A percentile compares a stretch with the other conserved stretches of the same genome.
Evolutionary conservation across 2,888 invertebrate genomes (phyloP).

Genomic region (Endomychus coccineus): DNA sequence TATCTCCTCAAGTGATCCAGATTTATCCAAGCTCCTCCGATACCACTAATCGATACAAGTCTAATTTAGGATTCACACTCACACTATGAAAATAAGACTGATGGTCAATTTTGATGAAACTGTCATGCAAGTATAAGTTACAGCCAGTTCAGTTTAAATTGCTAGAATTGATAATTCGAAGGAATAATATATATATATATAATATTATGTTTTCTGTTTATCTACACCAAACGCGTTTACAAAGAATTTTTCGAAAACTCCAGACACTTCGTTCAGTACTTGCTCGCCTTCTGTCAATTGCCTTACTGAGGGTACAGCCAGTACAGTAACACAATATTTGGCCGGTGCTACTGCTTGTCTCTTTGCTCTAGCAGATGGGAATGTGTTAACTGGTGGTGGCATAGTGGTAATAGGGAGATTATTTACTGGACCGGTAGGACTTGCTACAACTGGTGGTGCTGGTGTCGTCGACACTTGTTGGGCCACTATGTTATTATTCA

Average conservation of each 20-base stretch:
- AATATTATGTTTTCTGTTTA: no score
- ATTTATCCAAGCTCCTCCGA: no score
- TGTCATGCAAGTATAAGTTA: no score
- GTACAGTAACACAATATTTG: constrained; percentile 33
- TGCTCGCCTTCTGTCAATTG: constrained; percentile 29
- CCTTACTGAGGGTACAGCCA: constrained; percentile 32
- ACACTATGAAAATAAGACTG: no score
- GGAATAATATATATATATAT: no score
- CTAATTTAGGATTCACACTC: no score
- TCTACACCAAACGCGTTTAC: constrained; percentile 8
- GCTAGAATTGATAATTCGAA: no score
- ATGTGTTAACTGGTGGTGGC: constrained; percentile 5
- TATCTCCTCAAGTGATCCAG: no score
- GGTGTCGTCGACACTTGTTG: constrained; percentile 6
- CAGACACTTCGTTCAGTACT: constrained; percentile 20
- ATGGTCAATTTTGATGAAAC: no score
- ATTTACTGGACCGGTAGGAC: constrained; percentile 11
- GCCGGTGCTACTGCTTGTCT: constrained; percentile 21
- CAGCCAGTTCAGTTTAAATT: no score
- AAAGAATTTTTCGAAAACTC: constrained; percentile 12
- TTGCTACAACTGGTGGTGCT: no score
- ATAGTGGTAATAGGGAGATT: constrained; percentile 8
- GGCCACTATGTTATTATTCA: constrained; percentile 26
- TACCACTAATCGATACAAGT: no score
- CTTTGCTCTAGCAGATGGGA: constrained; percentile 13